A percentile compares a stretch with the other conserved stretches of the same genome.
phyloP scores from a whole-genome alignment of 2,113 vertebrate genomes.

The Ceuthmochares aereus region DNA sequence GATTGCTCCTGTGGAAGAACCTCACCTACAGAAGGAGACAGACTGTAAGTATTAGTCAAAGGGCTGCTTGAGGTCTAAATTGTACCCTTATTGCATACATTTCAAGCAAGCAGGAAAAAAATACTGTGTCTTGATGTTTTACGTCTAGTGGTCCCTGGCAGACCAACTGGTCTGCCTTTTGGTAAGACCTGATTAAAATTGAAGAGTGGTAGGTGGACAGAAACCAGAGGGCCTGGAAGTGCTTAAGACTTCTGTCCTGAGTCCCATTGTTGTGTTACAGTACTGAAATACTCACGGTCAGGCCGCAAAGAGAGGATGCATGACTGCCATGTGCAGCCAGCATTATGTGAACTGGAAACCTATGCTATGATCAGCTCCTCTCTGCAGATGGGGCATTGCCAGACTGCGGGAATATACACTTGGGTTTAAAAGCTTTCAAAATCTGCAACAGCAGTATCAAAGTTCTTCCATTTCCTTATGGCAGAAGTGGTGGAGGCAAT shows the following conservation, averaged over 20 bases:
- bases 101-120: neutral
- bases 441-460: neutral
- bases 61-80: neutral
- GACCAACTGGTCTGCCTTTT: neutral
- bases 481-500: neutral
- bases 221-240: neutral
- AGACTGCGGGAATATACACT: neutral
- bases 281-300: neutral
- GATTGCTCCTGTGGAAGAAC: slow-evolving; percentile 97
- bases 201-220: neutral
- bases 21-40: slow-evolving; percentile 92
- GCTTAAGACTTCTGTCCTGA: neutral
- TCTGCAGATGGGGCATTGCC: neutral
- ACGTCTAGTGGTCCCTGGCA: neutral
- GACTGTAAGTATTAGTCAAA: slow-evolving; percentile 83
- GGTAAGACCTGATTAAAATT: neutral
- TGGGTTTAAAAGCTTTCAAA: neutral
- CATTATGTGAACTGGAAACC: neutral
- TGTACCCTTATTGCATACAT: neutral
- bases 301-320: neutral
- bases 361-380: fast-evolving
- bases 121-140: neutral
- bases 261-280: neutral
- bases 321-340: neutral
- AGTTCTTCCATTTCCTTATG: neutral